Evolutionary conservation across 2,113 vertebrate species (phyloP), one percentile per base, ranked within the genome.

Genomic region (Chloropsis cyanopogon): DNA sequence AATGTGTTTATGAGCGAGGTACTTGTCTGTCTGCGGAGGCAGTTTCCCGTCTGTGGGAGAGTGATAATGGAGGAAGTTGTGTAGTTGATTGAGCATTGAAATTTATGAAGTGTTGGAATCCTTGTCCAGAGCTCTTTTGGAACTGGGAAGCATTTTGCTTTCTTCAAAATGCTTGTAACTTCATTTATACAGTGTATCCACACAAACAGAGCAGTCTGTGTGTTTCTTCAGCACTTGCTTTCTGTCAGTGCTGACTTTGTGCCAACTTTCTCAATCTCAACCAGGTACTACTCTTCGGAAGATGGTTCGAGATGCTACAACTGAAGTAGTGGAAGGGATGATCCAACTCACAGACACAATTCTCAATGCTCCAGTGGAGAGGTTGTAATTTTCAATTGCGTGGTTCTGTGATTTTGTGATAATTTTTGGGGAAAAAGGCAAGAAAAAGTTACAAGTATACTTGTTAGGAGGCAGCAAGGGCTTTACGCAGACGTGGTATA

Each of bases 281-380:
- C 65, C 96, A 99, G 99, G 99, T n/a, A 96, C 98, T 57, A 98
- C 98, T 17, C 96, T 99, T 94, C 98, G 99, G 16, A 98, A 98
- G 68, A 97, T 97, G 71, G 98, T 99, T 57, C 97, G 99, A 89
- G 97, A 98, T 14, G 98, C 98, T 53, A 98, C 98, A 4, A 96
- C 98, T 29, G 98, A 98, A 57, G 97, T 99, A 29, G 95, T 99
- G 95, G 98, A 99, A 33, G 98, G 98, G 60, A 97, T 98, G 88
- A 92, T 97, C 29, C 99, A 99, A 66, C 98, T 99, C 61, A 65
- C 98, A 77, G 98, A 99, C 69, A 96, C 97, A 56, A 98, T 99
- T 82, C 96, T 98, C 47, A 97, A 63, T 71, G 95, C 98, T 44
- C 98, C 98, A 19, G 65, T 96, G 60, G 98, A 98, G 82, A 99